These are phyloP conservation scores for Lontra canadensis DNA, from an alignment of 2,113 vertebrate species.

Conservation along the genomic window DNA sequence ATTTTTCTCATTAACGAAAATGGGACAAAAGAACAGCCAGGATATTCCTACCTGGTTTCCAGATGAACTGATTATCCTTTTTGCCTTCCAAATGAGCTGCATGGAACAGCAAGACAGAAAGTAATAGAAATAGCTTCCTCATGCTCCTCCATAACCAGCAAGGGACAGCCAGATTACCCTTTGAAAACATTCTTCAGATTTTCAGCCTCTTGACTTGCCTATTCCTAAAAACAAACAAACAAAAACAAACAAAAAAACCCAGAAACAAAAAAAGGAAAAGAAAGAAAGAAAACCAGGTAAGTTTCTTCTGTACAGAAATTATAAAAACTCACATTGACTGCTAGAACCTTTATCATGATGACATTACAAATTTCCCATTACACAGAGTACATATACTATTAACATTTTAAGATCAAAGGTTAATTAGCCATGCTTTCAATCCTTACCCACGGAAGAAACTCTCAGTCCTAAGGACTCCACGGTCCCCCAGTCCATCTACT, in stretches of 20 bases:
- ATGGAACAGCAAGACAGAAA: slow-evolving; percentile 87
- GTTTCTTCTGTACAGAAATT: not conserved
- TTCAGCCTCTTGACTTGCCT: slow-evolving; percentile 85
- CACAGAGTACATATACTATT: not conserved
- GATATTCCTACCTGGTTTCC: slow-evolving; percentile 94
- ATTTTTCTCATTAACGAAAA: not conserved
- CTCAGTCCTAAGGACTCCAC: not conserved
- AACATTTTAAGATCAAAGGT: not conserved
- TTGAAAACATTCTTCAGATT: slow-evolving; percentile 95
- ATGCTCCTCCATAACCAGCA: slow-evolving; percentile 86
- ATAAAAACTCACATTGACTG: not conserved
- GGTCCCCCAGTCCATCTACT: not conserved
- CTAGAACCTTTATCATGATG: not conserved
- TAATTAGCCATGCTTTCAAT: not conserved
- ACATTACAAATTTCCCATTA: not conserved
- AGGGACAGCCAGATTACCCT: slow-evolving; percentile 87
- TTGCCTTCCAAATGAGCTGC: slow-evolving; percentile 87
- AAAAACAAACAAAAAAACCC: slow-evolving; percentile 55
- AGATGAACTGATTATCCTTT: slow-evolving; percentile 91
- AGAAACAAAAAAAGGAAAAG: slow-evolving; percentile 64
- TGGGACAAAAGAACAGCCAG: not conserved
- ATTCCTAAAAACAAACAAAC: slow-evolving; percentile 85
- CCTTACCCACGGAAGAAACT: not conserved
- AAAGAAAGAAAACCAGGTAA: not conserved
- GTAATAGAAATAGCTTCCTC: slow-evolving; percentile 84